These are phyloP conservation scores for Sus scrofa DNA, from an alignment of 2,113 vertebrate genomes.

Conservation along the genomic window T2T-Sscrofa CM000816.6:19539501-19540000, in stretches of 20 bases:
- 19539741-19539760: background rate
- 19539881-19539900: background rate
- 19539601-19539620: background rate
- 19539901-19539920: background rate
- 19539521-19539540: background rate
- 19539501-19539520: background rate
- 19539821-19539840: background rate
- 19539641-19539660: background rate
- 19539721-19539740: background rate
- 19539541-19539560: slow-evolving; percentile 13
- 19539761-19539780: background rate
- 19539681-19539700: background rate
- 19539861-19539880: background rate
- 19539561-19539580: slow-evolving; percentile 34
- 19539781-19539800: background rate
- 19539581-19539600: slow-evolving; percentile 30
- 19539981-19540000: background rate
- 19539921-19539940: background rate
- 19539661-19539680: background rate
- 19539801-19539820: background rate
- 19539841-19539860: background rate
- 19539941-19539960: background rate
- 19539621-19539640: background rate
- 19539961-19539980: background rate
- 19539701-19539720: background rate